Base-by-base conservation (phyloP, 2,888 invertebrate genomes). In the Byasa hedistus region DNA sequence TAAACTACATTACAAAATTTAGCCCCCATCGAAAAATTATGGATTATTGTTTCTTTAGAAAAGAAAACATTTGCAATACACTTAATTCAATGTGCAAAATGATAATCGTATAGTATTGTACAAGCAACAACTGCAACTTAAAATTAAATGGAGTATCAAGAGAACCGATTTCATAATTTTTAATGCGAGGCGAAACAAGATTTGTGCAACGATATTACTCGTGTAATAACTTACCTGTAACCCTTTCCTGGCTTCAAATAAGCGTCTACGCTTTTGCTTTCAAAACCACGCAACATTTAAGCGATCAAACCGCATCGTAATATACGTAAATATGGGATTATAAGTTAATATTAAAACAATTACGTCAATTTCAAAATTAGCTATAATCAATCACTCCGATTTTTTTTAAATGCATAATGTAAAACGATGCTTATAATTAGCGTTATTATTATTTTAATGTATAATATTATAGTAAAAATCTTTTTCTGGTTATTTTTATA, bases 191-290 rank as follows among this genome's bases (percentile, higher is more conserved):
- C 60, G 64, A 67, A 63, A 27, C 64, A 60, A 57, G 67, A 67
- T 67, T 67, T 60, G 67, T 52, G 67, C 67, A 67, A 64, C 67
- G 64, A 57, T 67, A 66, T 66, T 22, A 67, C 63, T 64, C 60
- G 23, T 61, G 59, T 60, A 67, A 67, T 67, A 27, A 39, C 44
- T 21, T 21, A 22, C 54, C 72, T 64, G 67, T 71, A 70, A 64
- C 66, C 72, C 71, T 74, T 73, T 72, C 73, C 73, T 72, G 69
- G 64, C 69, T 66, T 70, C 63, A 66, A 69, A 70, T 69, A 68
- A 71, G 70, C 67, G 68, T 68, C 69, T 69, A 51, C 32, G 27
- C 54, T 68, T 62, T 70, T 68, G 67, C 69, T 73, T 74, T 69
- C 74, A 69, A 70, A 73, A 74, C 67, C 54, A 2, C 15, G 54